Evolutionary conservation across 2,113 vertebrate species (phyloP).

Genomic region (Cinclus mexicanus): DNA sequence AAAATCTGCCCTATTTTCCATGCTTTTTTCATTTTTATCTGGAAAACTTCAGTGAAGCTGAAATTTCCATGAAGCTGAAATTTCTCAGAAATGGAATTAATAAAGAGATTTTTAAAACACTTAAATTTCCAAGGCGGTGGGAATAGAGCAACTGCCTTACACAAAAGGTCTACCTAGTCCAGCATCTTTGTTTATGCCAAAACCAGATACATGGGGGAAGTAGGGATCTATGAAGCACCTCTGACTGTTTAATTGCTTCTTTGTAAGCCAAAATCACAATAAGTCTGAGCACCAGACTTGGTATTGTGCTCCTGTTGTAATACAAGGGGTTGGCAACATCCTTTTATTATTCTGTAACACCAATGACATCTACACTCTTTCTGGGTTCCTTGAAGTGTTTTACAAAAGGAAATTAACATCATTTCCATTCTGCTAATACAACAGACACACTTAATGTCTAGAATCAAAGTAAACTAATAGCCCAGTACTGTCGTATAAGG

Average conservation of each 20-base stretch:
- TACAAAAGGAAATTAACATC: background rate
- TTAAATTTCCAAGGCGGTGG: background rate
- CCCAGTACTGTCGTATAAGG: background rate
- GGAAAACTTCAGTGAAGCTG: background rate
- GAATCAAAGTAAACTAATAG: slow-evolving; percentile 13
- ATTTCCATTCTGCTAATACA: background rate
- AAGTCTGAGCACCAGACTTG: background rate
- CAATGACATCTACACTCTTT: background rate
- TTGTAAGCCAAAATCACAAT: background rate
- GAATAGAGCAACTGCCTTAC: background rate
- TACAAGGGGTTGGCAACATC: background rate
- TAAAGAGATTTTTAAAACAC: background rate
- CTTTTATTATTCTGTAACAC: background rate
- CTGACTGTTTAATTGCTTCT: background rate
- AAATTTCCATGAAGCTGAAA: background rate
- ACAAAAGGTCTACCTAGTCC: background rate
- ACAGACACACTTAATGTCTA: background rate
- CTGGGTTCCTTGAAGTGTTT: background rate
- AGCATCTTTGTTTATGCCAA: background rate
- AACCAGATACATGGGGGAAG: background rate
- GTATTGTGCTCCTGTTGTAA: background rate
- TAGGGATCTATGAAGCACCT: background rate
- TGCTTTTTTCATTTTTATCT: background rate
- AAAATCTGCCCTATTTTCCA: background rate
- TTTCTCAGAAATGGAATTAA: background rate